phyloP scores from a whole-genome alignment of 2,113 vertebrate species.

The Pollachius pollachius region DNA sequence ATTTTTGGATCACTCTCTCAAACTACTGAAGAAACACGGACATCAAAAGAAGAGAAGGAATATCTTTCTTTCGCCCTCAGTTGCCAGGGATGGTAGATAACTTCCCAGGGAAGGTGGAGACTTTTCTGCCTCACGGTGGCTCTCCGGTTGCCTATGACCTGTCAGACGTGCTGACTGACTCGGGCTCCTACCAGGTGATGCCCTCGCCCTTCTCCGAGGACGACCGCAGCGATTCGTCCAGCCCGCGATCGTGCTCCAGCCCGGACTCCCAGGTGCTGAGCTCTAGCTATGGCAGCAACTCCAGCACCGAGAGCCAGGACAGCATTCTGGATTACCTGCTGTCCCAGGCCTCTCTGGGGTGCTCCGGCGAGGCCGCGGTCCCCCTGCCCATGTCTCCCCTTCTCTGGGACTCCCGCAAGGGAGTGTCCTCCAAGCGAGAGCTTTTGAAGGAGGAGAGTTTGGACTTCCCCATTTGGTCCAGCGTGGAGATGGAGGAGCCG shows the following conservation, averaged over 20 bases:
- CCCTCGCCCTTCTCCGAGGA: conserved; percentile 89
- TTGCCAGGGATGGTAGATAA: conserved; percentile 89
- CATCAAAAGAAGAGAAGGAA: too few relatives aligned
- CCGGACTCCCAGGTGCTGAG: conserved; percentile 85
- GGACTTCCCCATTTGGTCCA: conserved; percentile 78
- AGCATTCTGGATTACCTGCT: conserved; percentile 88
- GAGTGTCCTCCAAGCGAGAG: conserved; percentile 51
- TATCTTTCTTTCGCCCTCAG: too few relatives aligned
- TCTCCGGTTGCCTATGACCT: conserved; percentile 70
- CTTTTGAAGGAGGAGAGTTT: conserved; percentile 82
- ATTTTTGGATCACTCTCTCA: background rate
- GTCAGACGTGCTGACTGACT: conserved; percentile 78
- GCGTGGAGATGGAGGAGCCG: conserved; percentile 77
- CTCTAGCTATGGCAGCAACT: conserved; percentile 82
- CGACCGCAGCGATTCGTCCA: conserved; percentile 85
- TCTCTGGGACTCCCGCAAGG: conserved; percentile 79
- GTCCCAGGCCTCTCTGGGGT: conserved; percentile 83
- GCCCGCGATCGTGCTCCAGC: conserved; percentile 89
- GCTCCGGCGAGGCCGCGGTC: conserved; percentile 27
- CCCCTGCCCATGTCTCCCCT: conserved; percentile 55
- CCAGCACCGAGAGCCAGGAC: conserved; percentile 82
- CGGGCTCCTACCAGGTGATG: conserved; percentile 82
- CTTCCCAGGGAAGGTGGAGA: conserved; percentile 78
- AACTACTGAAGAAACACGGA: too few relatives aligned
- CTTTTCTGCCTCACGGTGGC: conserved; percentile 71